These are phyloP conservation scores for Agrotis ipsilon DNA, from an alignment of 2,888 invertebrate species.

Conservation along the genomic window DNA sequence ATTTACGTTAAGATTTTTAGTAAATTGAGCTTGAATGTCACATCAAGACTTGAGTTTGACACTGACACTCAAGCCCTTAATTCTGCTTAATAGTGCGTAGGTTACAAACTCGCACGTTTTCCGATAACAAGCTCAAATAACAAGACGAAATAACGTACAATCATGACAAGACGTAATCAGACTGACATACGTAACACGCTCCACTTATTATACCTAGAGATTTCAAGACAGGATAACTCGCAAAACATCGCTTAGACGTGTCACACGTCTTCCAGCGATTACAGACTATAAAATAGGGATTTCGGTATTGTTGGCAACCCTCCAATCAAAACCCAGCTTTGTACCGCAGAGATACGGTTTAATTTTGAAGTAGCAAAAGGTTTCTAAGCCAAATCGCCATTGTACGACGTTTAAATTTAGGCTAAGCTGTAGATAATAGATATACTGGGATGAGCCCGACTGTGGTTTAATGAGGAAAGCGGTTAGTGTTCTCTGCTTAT, in stretches of 20 bases:
- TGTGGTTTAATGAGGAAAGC: slow-evolving; percentile 40
- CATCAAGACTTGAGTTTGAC: background rate
- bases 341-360: slow-evolving; percentile 3
- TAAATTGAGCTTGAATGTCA: background rate
- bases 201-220: slow-evolving; percentile 36
- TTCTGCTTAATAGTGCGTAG: background rate
- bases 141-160: background rate
- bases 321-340: slow-evolving; percentile 35
- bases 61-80: background rate
- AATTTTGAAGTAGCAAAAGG: slow-evolving; percentile 10
- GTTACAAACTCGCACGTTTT: background rate
- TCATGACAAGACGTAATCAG: slow-evolving; percentile 12
- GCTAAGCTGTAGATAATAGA: slow-evolving; percentile 64
- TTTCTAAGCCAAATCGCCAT: slow-evolving; percentile 50
- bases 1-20: background rate
- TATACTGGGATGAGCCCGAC: slow-evolving; percentile 57
- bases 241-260: slow-evolving; percentile 54
- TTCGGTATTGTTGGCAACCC: slow-evolving; percentile 33
- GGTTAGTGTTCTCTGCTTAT: slow-evolving; percentile 43
- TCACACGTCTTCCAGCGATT: slow-evolving; percentile 50
- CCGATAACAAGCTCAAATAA: background rate
- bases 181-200: slow-evolving; percentile 32
- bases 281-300: slow-evolving; percentile 61
- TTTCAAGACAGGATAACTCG: slow-evolving; percentile 53
- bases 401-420: slow-evolving; percentile 55